Evolutionary conservation across 2,888 invertebrate species (phyloP).

Genomic region (Chirona hameri): DNA sequence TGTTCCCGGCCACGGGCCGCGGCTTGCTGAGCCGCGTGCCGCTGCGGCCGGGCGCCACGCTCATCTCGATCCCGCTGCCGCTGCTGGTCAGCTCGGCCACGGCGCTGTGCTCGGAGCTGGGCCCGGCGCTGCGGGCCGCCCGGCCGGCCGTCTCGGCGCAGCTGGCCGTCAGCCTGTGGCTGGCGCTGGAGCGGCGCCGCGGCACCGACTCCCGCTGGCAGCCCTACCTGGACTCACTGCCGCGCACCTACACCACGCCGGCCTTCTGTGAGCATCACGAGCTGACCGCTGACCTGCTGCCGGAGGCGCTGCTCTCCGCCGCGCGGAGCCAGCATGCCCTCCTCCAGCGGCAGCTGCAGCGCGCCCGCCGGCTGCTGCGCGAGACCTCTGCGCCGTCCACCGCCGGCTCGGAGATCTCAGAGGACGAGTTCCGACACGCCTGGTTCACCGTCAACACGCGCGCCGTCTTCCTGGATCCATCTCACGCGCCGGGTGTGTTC

Average conservation of each 20-base stretch:
- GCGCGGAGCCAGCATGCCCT: background rate
- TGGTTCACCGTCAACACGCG: constrained; percentile 82
- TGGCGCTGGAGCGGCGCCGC: constrained; percentile 64
- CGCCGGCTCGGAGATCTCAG: constrained; percentile 46
- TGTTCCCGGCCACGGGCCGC: constrained; percentile 66
- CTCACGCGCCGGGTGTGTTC: constrained; percentile 50
- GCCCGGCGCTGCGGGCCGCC: constrained; percentile 37
- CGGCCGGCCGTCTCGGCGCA: constrained; percentile 56
- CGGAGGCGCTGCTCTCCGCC: background rate
- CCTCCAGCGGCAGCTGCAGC: background rate
- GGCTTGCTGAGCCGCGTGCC: constrained; percentile 63
- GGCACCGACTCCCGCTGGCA: constrained; percentile 56
- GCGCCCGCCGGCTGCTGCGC: background rate
- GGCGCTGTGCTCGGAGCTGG: constrained; percentile 31
- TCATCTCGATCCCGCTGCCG: constrained; percentile 54
- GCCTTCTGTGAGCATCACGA: constrained; percentile 62
- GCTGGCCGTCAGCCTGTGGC: constrained; percentile 67
- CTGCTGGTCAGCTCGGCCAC: constrained; percentile 49
- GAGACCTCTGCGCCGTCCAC: background rate
- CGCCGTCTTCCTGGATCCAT: constrained; percentile 65
- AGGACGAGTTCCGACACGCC: constrained; percentile 66
- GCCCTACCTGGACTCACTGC: constrained; percentile 66
- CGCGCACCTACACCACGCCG: constrained; percentile 62
- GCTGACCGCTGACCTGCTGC: constrained; percentile 43
- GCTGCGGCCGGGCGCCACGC: constrained; percentile 57